Evolutionary conservation across 2,888 invertebrate genomes (phyloP).

Genomic region (Hypomecis atomaria): DNA sequence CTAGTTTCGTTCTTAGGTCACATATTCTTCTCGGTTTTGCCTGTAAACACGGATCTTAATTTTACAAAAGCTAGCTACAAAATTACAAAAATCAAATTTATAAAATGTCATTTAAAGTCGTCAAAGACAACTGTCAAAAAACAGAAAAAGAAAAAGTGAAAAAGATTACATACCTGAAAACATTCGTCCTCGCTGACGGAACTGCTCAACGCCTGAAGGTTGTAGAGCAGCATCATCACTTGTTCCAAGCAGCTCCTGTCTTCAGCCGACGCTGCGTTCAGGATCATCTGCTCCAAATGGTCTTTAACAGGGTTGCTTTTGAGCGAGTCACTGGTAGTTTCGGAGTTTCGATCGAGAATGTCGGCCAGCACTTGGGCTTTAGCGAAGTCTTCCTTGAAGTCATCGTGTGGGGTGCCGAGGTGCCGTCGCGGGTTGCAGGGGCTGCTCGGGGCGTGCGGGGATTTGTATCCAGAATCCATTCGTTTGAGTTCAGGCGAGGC

Average conservation of each 20-base stretch:
- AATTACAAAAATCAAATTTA: constrained; percentile 1
- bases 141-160: background rate
- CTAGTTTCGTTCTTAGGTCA: constrained; percentile 71
- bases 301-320: constrained; percentile 80
- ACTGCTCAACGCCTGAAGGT: constrained; percentile 84
- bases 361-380: constrained; percentile 79
- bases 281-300: constrained; percentile 79
- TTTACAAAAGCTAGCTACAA: constrained; percentile 1
- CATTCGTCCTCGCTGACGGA: constrained; percentile 84
- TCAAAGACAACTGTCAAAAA: constrained; percentile 9
- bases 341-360: constrained; percentile 74
- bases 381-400: constrained; percentile 80
- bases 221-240: constrained; percentile 85
- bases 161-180: constrained; percentile 71
- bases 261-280: constrained; percentile 80
- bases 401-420: constrained; percentile 71
- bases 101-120: constrained; percentile 1
- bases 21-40: constrained; percentile 75
- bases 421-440: constrained; percentile 73
- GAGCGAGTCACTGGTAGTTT: constrained; percentile 74
- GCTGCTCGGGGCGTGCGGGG: constrained; percentile 77
- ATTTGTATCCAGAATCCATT: constrained; percentile 83
- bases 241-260: constrained; percentile 87
- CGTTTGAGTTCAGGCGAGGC: constrained; percentile 82
- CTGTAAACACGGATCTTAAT: constrained; percentile 55